Evolutionary conservation across 2,888 invertebrate genomes (phyloP).

Genomic region (Cephonodes hylas): DNA sequence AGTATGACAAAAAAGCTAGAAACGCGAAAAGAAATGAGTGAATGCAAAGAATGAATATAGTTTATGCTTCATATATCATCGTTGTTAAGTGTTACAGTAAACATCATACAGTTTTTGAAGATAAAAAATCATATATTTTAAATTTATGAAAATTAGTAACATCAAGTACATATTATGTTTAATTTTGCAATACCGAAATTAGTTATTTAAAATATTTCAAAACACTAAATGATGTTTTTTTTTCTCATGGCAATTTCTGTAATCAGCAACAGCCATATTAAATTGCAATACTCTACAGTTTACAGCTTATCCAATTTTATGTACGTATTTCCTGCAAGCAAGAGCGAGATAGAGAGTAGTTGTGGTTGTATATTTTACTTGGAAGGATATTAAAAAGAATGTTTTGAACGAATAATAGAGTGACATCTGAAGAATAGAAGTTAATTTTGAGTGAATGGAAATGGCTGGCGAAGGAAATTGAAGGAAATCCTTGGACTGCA

Average conservation of each 20-base stretch:
- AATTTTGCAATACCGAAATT: no score
- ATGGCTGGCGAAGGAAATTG: conserved; percentile 48
- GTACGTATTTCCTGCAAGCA: background rate
- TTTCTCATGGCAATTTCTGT: background rate
- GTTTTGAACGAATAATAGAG: conserved; percentile 27
- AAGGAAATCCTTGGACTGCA: conserved; percentile 73
- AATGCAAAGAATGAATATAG: conserved; percentile 21
- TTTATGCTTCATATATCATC: conserved; percentile 6
- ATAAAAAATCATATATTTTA: no score
- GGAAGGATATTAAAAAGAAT: conserved; percentile 13
- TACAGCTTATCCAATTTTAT: background rate
- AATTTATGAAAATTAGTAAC: no score
- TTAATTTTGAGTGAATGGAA: conserved; percentile 47
- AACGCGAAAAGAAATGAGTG: conserved; percentile 29
- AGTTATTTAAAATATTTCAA: no score
- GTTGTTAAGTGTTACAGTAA: background rate
- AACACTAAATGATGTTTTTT: background rate
- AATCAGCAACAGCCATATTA: background rate
- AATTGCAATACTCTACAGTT: background rate
- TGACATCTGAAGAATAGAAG: conserved; percentile 26
- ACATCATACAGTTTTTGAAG: no score
- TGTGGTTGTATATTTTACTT: background rate
- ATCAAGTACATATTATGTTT: no score
- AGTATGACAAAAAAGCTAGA: conserved; percentile 29
- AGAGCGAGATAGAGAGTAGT: background rate